These are phyloP conservation scores for Canis aureus DNA, from an alignment of 2,113 vertebrate genomes.

Conservation along the genomic window DNA sequence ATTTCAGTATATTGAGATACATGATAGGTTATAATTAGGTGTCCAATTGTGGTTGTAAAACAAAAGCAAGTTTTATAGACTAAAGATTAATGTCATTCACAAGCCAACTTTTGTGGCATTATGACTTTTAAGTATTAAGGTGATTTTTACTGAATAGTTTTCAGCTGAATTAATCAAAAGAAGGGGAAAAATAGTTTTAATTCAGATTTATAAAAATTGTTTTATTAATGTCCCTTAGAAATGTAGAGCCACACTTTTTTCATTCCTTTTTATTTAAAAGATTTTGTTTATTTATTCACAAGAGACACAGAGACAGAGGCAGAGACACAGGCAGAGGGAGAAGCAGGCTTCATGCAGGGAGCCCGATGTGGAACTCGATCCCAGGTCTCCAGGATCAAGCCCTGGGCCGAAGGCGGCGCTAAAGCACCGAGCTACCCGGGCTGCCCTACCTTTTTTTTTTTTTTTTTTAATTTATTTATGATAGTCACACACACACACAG, in stretches of 20 bases:
- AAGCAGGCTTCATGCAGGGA: too few species aligned
- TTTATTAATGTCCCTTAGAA: constrained; percentile 38
- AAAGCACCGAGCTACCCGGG: too few species aligned
- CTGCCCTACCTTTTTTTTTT: constrained; percentile 1
- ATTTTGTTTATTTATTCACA: too few species aligned
- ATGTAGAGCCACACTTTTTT: constrained; percentile 40
- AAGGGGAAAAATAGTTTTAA: background rate
- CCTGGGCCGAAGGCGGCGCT: too few species aligned
- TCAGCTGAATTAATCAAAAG: constrained; percentile 39
- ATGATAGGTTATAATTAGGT: background rate
- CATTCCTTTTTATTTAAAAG: background rate
- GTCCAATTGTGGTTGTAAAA: background rate
- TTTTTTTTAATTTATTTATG: too few species aligned
- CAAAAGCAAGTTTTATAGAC: constrained; percentile 19
- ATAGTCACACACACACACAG: too few species aligned
- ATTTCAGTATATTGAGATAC: background rate
- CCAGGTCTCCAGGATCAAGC: too few species aligned
- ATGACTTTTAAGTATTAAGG: constrained; percentile 42
- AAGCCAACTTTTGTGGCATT: background rate
- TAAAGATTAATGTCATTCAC: background rate
- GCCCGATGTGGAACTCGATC: too few species aligned
- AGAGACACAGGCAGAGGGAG: too few species aligned
- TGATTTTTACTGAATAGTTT: background rate
- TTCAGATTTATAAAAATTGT: background rate
- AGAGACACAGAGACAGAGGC: too few species aligned